Evolutionary conservation across 2,888 invertebrate species (phyloP).

Genomic region (Apodemia mormo): DNA sequence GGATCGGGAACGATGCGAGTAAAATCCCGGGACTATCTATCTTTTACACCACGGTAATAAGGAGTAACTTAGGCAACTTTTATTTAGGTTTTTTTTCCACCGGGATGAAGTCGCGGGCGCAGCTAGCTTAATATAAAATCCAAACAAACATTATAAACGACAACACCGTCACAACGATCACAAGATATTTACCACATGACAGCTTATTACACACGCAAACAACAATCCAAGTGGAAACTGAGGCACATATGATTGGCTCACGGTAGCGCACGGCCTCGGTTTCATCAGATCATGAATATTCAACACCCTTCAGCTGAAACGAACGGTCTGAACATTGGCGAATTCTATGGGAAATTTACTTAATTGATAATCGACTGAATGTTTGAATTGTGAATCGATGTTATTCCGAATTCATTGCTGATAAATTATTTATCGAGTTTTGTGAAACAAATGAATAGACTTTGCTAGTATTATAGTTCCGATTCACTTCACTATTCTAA

Average conservation of each 20-base stretch:
- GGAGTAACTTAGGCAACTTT: no score
- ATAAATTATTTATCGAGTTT: background rate
- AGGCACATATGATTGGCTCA: constrained; percentile 2
- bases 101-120: no score
- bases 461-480: no score
- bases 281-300: constrained; percentile 12
- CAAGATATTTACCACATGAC: background rate
- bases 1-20: no score
- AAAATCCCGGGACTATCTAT: no score
- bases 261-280: background rate
- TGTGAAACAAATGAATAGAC: no score
- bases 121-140: background rate
- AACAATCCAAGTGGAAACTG: background rate
- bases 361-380: constrained; percentile 15
- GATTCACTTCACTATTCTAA: no score
- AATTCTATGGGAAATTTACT: constrained; percentile 10
- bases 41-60: no score
- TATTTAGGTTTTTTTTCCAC: no score
- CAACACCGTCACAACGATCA: background rate
- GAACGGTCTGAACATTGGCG: constrained; percentile 13
- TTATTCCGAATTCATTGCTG: background rate
- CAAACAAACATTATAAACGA: background rate
- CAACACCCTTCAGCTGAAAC: constrained; percentile 12
- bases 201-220: constrained; percentile 15
- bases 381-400: constrained; percentile 1